These are phyloP conservation scores for Cebus imitator DNA, from an alignment of 2,113 vertebrate species.

Conservation along the genomic window DNA sequence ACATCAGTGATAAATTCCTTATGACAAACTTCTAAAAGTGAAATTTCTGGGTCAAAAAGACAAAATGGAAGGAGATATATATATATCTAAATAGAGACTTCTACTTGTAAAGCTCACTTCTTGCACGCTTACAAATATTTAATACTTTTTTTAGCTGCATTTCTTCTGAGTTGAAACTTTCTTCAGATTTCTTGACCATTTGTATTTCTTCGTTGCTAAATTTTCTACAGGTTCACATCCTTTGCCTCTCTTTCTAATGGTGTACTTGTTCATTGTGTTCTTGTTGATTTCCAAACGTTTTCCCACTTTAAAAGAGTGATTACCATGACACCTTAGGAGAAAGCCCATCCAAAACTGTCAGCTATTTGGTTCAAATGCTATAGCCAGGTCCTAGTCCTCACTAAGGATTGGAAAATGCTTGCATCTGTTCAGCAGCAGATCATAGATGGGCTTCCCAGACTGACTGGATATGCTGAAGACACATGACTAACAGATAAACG, in stretches of 20 bases:
- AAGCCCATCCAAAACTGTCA: neutral
- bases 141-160: neutral
- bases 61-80: too few relatives aligned
- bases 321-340: neutral
- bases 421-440: neutral
- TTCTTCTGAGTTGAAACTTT: neutral
- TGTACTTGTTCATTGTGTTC: neutral
- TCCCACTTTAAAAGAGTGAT: neutral
- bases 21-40: neutral
- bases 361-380: neutral
- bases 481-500: neutral
- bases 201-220: conserved; percentile 46
- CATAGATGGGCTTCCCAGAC: neutral
- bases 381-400: neutral
- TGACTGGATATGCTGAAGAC: neutral
- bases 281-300: conserved; percentile 14
- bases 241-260: neutral
- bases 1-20: neutral
- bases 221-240: neutral
- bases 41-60: neutral
- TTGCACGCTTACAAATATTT: neutral
- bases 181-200: neutral
- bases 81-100: neutral
- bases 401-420: neutral
- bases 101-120: neutral